Percentiles rank a stretch among this genome's conserved stretches.
These are phyloP conservation scores for Brachyhypopomus gauderio DNA, from an alignment of 2,113 vertebrate genomes.

Conservation along the genomic window DNA sequence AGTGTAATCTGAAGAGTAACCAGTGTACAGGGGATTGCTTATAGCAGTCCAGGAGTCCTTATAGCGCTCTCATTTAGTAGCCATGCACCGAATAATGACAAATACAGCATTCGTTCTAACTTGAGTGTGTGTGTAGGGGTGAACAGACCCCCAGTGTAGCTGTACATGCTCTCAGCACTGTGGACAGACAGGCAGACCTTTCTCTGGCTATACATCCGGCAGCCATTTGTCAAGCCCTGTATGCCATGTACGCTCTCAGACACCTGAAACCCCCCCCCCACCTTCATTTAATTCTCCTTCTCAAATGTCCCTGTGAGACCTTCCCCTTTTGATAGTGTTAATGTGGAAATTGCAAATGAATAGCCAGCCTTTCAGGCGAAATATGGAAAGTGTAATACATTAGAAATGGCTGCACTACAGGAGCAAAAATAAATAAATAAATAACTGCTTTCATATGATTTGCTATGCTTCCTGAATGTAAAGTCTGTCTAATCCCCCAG, in stretches of 20 bases:
- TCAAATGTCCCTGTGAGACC: background rate
- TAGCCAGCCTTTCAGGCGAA: slow-evolving; percentile 24
- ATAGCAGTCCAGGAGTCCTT: background rate
- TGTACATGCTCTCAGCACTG: background rate
- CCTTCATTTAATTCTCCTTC: slow-evolving; percentile 10
- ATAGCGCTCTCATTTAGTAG: background rate
- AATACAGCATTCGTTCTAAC: slow-evolving; percentile 27
- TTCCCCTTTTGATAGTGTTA: slow-evolving; percentile 6
- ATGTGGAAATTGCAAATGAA: slow-evolving; percentile 27
- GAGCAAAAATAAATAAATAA: slow-evolving; percentile 33
- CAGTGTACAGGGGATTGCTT: background rate
- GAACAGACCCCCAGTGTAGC: background rate
- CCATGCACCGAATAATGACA: slow-evolving; percentile 17
- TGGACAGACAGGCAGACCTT: background rate
- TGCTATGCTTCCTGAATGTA: slow-evolving; percentile 32
- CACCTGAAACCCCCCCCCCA: slow-evolving; percentile 5
- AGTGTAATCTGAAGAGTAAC: background rate
- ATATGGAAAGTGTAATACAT: slow-evolving; percentile 38
- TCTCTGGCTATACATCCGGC: slow-evolving; percentile 21
- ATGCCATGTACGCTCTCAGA: background rate
- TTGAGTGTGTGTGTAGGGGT: slow-evolving; percentile 21
- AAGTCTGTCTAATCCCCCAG: slow-evolving; percentile 38
- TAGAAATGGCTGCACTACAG: slow-evolving; percentile 33
- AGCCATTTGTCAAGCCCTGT: slow-evolving; percentile 29
- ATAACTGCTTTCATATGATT: slow-evolving; percentile 32